Conservation (phyloP, 2,888 invertebrate species). For the Lepeophtheirus nordmannii region DNA sequence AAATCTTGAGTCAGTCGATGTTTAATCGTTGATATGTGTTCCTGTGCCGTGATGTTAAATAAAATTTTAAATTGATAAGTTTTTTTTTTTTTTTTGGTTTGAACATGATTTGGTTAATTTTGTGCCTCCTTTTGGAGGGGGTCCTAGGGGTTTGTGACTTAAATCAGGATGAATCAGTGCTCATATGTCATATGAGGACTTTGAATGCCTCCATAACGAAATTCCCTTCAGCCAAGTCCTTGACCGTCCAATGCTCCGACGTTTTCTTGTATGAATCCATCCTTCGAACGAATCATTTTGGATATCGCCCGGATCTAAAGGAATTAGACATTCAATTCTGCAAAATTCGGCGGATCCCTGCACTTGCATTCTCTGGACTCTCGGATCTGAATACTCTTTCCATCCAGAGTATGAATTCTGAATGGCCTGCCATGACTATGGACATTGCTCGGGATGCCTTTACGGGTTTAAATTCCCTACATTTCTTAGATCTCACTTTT, state of each 20-base stretch:
- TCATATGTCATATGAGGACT: background rate
- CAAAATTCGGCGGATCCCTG: constrained; percentile 58
- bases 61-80: background rate
- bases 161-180: background rate
- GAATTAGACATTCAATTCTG: constrained; percentile 57
- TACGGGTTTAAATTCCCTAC: constrained; percentile 58
- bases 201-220: constrained; percentile 36
- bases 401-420: constrained; percentile 57
- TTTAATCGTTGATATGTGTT: background rate
- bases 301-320: constrained; percentile 48
- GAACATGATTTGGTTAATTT: constrained; percentile 4
- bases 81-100: too few species aligned
- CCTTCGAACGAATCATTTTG: constrained; percentile 25
- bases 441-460: constrained; percentile 58
- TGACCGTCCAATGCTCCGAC: constrained; percentile 29
- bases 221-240: constrained; percentile 35
- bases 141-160: background rate
- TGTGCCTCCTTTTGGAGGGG: constrained; percentile 7
- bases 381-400: constrained; percentile 49
- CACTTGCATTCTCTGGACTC: constrained; percentile 50
- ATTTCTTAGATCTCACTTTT: constrained; percentile 59
- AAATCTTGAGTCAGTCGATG: background rate
- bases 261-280: constrained; percentile 28
- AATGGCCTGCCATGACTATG: constrained; percentile 62
- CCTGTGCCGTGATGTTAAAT: background rate